These are phyloP conservation scores for Spinibarbus caldwelli DNA, from an alignment of 2,797 vertebrate species.

Conservation along the genomic window DNA sequence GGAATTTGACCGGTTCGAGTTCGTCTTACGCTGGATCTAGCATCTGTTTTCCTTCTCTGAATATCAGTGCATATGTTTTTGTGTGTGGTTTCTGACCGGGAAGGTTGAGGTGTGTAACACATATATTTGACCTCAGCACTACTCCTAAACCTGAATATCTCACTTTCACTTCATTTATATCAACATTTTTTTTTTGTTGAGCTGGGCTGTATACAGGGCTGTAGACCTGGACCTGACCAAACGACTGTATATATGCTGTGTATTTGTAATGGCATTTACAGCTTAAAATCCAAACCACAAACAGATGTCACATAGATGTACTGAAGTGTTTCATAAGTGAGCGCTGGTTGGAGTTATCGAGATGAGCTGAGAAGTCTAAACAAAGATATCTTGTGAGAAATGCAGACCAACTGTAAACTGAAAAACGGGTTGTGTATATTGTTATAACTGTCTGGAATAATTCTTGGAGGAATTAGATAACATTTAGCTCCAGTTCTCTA, in stretches of 20 bases:
- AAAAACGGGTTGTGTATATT: background rate
- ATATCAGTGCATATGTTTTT: background rate
- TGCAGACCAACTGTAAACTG: background rate
- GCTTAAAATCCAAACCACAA: slow-evolving; percentile 2
- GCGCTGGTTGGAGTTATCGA: background rate
- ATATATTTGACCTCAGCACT: slow-evolving; percentile 8
- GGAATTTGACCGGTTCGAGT: slow-evolving; percentile 1
- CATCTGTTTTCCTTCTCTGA: slow-evolving; percentile 39
- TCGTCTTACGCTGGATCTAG: background rate
- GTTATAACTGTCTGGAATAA: background rate
- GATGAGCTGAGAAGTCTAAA: slow-evolving; percentile 11
- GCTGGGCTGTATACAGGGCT: background rate
- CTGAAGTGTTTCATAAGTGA: background rate
- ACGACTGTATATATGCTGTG: background rate
- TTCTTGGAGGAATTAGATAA: background rate
- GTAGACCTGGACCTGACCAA: background rate
- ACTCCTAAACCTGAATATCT: slow-evolving; percentile 40
- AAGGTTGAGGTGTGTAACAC: slow-evolving; percentile 6
- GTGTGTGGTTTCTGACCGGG: background rate
- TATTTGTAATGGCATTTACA: slow-evolving; percentile 11
- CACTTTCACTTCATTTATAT: slow-evolving; percentile 25
- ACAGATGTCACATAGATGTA: slow-evolving; percentile 7
- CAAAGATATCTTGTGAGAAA: background rate
- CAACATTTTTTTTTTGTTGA: background rate
- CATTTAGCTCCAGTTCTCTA: background rate